Evolutionary conservation across 1,140 invertebrate genomes (phyloP), one percentile per base, ranked within the genome.

Genomic region (Ceratina australensis): DNA sequence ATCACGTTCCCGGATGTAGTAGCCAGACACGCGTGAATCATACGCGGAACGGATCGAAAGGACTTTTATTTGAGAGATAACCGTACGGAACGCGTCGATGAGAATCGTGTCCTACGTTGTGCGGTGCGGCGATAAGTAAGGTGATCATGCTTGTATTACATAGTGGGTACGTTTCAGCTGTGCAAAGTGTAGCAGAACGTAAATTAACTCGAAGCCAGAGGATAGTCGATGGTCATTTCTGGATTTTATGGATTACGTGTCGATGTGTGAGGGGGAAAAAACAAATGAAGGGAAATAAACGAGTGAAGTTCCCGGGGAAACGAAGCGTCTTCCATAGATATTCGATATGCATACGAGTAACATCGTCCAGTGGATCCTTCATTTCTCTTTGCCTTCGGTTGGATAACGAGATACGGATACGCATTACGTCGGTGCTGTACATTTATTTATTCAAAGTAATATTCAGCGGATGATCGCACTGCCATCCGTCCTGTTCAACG

Each of bases 401-500:
- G 33, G 24, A 49, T 77, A 63, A 52, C 20, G 67, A 49, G 57
- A 57, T 20, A 42, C 76, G 22, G 33, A 64, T 65, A 57, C 49
- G 60, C 60, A 63, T 49, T 64, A 56, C 42, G 69, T 65, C 68
- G 76, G 76, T 78, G 69, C 69, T 78, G 69, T 78, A 72, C 69
- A 68, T 74, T 63, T 67, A 61, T 74, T 74, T 79, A 57, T 67
- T 47, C 76, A 64, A 67, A 63, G 64, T 72, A 71, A 69, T 71
- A 50, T 61, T 56, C 64, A 63, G 72, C 72, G 60, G 60, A 78
- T 69, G 79, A 67, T 72, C 68, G 82, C 78, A 76, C 78, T 57
- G 69, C 64, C 78, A 84, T 84, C 82, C 82, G 82, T 84, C 82
- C 82, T 83, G 20, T 68, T 74, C 75, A 72, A 66, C 72, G 66